These are phyloP conservation scores for Ateles fusciceps DNA, from an alignment of 2,797 vertebrate genomes.

Conservation along the genomic window DNA sequence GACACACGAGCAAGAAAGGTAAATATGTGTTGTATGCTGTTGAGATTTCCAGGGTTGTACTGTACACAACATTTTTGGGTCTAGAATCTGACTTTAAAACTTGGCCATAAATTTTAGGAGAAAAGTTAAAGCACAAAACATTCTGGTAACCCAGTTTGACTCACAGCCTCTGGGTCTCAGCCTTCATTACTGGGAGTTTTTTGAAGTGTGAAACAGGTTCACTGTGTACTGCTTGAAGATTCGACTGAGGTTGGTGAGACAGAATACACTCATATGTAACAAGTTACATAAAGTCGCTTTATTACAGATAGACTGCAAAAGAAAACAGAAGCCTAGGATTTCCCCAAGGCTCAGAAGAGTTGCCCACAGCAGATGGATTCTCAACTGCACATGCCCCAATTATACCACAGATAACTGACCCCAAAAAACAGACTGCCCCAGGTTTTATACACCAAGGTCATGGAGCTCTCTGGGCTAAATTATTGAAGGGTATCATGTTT, in stretches of 20 bases:
- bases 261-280: neutral
- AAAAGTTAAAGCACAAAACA: neutral
- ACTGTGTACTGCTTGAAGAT: neutral
- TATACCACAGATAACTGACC: neutral
- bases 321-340: neutral
- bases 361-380: neutral
- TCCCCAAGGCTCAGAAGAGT: neutral
- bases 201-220: neutral
- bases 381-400: neutral
- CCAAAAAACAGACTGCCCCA: neutral
- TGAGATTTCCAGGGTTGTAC: neutral
- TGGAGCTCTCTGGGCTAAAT: neutral
- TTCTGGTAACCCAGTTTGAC: neutral
- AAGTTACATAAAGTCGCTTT: neutral
- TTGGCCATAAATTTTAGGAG: neutral
- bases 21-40: neutral
- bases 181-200: neutral
- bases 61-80: neutral
- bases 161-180: neutral
- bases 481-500: neutral
- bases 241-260: neutral
- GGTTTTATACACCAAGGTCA: neutral
- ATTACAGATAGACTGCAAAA: neutral
- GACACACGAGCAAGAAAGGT: neutral
- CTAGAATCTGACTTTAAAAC: neutral